Percentiles rank a stretch among this genome's conserved stretches.
phyloP scores from a whole-genome alignment of 2,113 vertebrate genomes.

The Propithecus coquereli region DNA sequence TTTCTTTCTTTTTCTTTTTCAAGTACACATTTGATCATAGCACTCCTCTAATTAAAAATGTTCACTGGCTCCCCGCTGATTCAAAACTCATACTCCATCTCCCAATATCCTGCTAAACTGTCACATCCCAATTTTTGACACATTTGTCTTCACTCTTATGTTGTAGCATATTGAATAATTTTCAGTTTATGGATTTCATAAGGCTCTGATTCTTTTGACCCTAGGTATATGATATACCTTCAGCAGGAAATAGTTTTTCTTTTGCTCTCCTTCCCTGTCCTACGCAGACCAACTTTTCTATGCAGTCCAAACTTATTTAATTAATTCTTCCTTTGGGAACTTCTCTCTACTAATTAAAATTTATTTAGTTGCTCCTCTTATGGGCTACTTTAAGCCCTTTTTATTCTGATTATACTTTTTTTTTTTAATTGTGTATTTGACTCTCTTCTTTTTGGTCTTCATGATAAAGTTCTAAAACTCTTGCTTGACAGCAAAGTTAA shows the following conservation, averaged over 20 bases:
- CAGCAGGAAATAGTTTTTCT: neutral
- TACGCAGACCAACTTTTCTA: neutral
- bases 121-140: neutral
- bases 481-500: neutral
- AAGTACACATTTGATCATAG: neutral
- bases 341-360: neutral
- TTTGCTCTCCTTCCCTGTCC: neutral
- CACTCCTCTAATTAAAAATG: slow-evolving; percentile 30
- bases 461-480: neutral
- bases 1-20: neutral
- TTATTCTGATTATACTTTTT: neutral
- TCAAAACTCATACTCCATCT: neutral
- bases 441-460: neutral
- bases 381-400: neutral
- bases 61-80: neutral
- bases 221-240: neutral
- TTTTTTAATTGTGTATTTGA: neutral
- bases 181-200: neutral
- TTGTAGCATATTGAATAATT: neutral
- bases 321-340: neutral
- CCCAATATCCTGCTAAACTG: neutral
- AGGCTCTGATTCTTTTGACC: neutral
- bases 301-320: neutral
- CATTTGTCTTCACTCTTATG: neutral
- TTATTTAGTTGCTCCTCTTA: neutral